Percentiles rank a stretch among this genome's conserved stretches.
These are phyloP conservation scores for Vidua chalybeata DNA, from an alignment of 2,113 vertebrate genomes.

Conservation along the genomic window DNA sequence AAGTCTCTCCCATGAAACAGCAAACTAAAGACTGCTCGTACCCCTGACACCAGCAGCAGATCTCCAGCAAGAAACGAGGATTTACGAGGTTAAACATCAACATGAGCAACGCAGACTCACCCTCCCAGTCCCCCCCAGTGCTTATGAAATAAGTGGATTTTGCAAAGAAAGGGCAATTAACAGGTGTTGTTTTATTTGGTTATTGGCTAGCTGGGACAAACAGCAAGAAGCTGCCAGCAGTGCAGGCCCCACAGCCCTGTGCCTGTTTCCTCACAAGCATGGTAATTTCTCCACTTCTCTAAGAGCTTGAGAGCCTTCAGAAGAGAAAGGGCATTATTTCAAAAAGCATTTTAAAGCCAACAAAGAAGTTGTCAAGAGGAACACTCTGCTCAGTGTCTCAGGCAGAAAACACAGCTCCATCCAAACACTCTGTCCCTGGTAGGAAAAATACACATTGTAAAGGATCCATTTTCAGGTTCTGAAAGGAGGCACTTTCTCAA, in stretches of 20 bases:
- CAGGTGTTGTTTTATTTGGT: background rate
- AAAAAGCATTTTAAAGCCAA: background rate
- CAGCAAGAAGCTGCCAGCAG: background rate
- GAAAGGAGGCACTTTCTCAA: background rate
- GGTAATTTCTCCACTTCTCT: background rate
- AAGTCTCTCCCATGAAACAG: background rate
- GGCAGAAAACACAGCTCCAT: background rate
- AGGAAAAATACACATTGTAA: background rate
- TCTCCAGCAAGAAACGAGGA: background rate
- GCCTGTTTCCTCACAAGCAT: background rate
- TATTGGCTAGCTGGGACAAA: background rate
- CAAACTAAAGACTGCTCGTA: background rate
- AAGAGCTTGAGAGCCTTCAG: background rate
- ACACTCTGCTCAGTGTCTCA: background rate
- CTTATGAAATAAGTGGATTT: background rate
- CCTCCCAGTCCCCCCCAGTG: fast-evolving
- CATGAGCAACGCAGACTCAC: fast-evolving
- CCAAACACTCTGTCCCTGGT: background rate
- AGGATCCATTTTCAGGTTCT: background rate
- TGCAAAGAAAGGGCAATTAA: background rate
- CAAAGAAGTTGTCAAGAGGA: background rate
- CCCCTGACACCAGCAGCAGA: background rate
- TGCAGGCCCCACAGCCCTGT: background rate
- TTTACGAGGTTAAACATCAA: background rate
- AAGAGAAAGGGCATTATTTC: background rate